Evolutionary conservation across 1,140 invertebrate genomes (phyloP).

Genomic region (Batillaria attramentaria): DNA sequence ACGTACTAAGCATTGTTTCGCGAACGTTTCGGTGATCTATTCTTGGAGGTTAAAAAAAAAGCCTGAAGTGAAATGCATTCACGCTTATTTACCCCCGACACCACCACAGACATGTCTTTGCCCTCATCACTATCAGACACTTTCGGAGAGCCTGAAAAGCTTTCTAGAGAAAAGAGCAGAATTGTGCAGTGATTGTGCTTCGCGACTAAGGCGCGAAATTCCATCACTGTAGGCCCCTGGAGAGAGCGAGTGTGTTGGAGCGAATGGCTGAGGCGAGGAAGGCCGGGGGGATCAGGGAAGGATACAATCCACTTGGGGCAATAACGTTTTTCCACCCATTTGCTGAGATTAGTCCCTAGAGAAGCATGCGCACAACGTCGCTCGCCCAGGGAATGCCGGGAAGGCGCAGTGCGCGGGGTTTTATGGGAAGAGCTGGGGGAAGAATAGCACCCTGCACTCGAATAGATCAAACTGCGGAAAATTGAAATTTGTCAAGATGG

Average conservation of each 20-base stretch:
- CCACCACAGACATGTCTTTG: background rate
- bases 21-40: too few relatives aligned
- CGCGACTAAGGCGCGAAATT: background rate
- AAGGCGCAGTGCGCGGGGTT: slow-evolving; percentile 8
- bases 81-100: background rate
- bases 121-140: background rate
- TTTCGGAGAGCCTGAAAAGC: background rate
- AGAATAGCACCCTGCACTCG: slow-evolving; percentile 31
- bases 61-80: background rate
- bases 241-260: background rate
- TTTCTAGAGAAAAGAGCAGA: background rate
- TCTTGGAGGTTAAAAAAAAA: too few relatives aligned
- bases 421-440: slow-evolving; percentile 21
- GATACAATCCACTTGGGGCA: slow-evolving; percentile 19
- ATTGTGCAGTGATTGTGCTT: background rate
- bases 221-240: background rate
- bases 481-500: slow-evolving; percentile 38
- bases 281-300: too few relatives aligned
- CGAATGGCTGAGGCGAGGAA: background rate
- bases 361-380: slow-evolving; percentile 28
- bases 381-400: slow-evolving; percentile 25
- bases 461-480: slow-evolving; percentile 35
- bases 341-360: slow-evolving; percentile 30
- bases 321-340: slow-evolving; percentile 36
- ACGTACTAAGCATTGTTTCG: too few relatives aligned